Conservation (phyloP, 2,888 invertebrate genomes). For the Cantharis rufa region DNA sequence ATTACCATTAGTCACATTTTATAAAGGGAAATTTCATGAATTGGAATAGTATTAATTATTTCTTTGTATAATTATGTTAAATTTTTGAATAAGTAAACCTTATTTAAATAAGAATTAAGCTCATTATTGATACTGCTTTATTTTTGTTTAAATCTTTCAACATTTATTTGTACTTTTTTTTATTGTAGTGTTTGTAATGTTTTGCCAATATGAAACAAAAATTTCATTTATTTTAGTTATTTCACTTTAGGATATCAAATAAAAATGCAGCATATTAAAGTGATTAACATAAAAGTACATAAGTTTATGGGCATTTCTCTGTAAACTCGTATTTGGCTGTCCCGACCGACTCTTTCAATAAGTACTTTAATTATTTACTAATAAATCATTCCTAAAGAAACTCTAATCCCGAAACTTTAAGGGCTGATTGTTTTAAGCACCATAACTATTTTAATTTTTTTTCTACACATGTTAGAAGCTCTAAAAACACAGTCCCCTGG, state of each 20-base stretch:
- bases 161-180: background rate
- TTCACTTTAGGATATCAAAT: background rate
- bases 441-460: too few relatives aligned
- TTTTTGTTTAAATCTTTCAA: background rate
- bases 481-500: too few relatives aligned
- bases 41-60: background rate
- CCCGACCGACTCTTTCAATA: too few relatives aligned
- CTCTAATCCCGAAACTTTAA: too few relatives aligned
- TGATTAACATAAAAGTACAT: background rate
- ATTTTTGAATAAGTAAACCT: too few relatives aligned
- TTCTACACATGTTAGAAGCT: too few relatives aligned
- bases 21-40: background rate
- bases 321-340: too few relatives aligned
- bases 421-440: too few relatives aligned
- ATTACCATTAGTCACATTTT: background rate
- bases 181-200: background rate
- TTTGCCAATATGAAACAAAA: background rate
- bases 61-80: background rate
- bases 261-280: background rate
- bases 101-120: background rate
- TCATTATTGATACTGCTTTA: background rate
- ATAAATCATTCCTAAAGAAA: too few relatives aligned
- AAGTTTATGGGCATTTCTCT: too few relatives aligned
- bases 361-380: too few relatives aligned
- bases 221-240: background rate